These are phyloP conservation scores for Spinus olivaceus DNA, from an alignment of 2,797 vertebrate genomes.

Conservation along the genomic window DNA sequence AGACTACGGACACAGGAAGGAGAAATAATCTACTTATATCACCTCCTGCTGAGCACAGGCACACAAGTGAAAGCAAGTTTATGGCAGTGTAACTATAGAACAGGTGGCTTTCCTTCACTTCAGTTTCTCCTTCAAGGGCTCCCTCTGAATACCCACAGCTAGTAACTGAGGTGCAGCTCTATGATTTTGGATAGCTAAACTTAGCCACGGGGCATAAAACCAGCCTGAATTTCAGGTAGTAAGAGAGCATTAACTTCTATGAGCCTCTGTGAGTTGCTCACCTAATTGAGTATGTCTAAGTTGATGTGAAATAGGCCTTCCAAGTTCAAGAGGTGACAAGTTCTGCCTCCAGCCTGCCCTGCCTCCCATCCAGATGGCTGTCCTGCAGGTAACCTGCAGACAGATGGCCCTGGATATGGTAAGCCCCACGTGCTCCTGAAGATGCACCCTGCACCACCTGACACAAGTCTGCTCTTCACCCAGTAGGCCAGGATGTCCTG, in stretches of 20 bases:
- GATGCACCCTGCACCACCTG: not conserved
- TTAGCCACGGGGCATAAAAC: not conserved
- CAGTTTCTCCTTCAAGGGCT: not conserved
- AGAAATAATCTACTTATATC: not conserved
- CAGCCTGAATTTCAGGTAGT: not conserved
- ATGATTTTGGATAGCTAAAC: not conserved
- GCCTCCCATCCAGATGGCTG: not conserved
- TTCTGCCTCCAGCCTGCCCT: not conserved
- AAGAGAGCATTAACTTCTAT: not conserved
- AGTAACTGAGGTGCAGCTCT: not conserved
- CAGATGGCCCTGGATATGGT: not conserved
- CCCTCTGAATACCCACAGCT: not conserved
- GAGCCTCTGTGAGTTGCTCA: not conserved
- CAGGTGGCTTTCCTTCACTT: not conserved
- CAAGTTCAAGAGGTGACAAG: not conserved
- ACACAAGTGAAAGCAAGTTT: not conserved
- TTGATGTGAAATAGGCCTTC: not conserved
- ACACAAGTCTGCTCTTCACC: not conserved
- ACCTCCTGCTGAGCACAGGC: not conserved
- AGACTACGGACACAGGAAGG: conserved; percentile 75
- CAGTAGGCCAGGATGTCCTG: not conserved
- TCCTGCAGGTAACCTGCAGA: not conserved
- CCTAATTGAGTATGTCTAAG: not conserved
- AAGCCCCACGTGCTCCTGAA: not conserved
- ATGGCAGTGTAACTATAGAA: not conserved